Evolutionary conservation across 2,888 invertebrate species (phyloP).

Genomic region (Nomada fucata): DNA sequence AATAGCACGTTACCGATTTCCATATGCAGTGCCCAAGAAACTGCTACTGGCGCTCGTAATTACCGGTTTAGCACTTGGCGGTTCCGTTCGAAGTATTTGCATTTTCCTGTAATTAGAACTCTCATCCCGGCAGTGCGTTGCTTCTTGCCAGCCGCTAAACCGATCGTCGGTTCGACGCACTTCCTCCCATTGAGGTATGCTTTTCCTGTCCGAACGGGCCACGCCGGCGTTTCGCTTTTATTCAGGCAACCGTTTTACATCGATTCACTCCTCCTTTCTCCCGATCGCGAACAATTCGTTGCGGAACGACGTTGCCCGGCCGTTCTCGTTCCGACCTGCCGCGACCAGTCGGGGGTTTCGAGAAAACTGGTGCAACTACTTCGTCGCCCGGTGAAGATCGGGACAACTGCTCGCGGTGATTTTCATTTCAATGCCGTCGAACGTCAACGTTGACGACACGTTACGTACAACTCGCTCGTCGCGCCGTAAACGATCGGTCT

Average conservation of each 20-base stretch:
- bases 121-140: constrained; percentile 28
- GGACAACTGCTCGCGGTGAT: constrained; percentile 56
- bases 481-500: background rate
- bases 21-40: constrained; percentile 50
- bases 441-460: constrained; percentile 8
- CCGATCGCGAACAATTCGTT: constrained; percentile 25
- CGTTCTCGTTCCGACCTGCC: constrained; percentile 56
- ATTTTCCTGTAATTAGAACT: constrained; percentile 66
- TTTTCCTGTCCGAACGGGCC: constrained; percentile 7
- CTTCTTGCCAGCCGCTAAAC: background rate
- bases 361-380: constrained; percentile 60
- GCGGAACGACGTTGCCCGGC: background rate
- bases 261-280: background rate
- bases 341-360: constrained; percentile 60
- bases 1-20: constrained; percentile 50
- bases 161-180: background rate
- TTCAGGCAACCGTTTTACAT: no score
- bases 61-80: constrained; percentile 58
- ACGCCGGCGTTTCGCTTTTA: constrained; percentile 7
- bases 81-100: constrained; percentile 64
- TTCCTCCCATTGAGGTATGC: constrained; percentile 24
- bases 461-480: constrained; percentile 12
- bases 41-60: constrained; percentile 51
- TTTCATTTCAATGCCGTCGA: constrained; percentile 63
- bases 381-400: constrained; percentile 35